Evolutionary conservation across 2,888 invertebrate species (phyloP).

Genomic region (Hydroisotoma schaefferi): DNA sequence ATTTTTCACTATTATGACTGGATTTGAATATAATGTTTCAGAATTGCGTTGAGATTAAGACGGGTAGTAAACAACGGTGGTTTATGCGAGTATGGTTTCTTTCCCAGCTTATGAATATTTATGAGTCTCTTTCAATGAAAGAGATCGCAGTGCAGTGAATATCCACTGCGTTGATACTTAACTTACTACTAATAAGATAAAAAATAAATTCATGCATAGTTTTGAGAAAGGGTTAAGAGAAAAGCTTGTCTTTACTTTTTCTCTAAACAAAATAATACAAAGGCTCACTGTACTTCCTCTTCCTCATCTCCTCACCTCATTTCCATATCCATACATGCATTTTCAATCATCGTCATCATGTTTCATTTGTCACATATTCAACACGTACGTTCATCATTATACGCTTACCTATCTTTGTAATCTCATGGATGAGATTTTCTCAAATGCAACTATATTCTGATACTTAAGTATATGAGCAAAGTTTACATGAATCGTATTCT

Average conservation of each 20-base stretch:
- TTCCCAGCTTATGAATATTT: slow-evolving; percentile 37
- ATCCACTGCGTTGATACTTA: too few relatives aligned
- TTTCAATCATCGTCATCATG: slow-evolving; percentile 5
- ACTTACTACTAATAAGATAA: too few relatives aligned
- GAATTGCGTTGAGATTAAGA: too few relatives aligned
- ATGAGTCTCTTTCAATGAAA: slow-evolving; percentile 21
- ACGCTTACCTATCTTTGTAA: not conserved
- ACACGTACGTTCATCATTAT: not conserved
- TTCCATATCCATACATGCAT: slow-evolving; percentile 15
- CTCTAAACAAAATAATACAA: not conserved
- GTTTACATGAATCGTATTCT: too few relatives aligned
- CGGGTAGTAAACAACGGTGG: not conserved
- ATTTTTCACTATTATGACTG: slow-evolving; percentile 12
- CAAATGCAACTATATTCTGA: too few relatives aligned
- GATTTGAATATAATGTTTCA: slow-evolving; percentile 13
- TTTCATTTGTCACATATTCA: too few relatives aligned
- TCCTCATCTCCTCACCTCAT: slow-evolving; percentile 27
- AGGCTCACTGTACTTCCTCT: slow-evolving; percentile 25
- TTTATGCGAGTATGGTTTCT: not conserved
- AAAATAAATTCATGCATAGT: slow-evolving; percentile 3
- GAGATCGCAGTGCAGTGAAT: too few relatives aligned
- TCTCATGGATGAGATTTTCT: too few relatives aligned
- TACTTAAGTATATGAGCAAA: too few relatives aligned
- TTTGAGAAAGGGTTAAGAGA: not conserved
- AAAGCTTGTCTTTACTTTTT: slow-evolving; percentile 6